Conservation (phyloP, 2,888 invertebrate species). For the Amblyteles armatorius region DNA sequence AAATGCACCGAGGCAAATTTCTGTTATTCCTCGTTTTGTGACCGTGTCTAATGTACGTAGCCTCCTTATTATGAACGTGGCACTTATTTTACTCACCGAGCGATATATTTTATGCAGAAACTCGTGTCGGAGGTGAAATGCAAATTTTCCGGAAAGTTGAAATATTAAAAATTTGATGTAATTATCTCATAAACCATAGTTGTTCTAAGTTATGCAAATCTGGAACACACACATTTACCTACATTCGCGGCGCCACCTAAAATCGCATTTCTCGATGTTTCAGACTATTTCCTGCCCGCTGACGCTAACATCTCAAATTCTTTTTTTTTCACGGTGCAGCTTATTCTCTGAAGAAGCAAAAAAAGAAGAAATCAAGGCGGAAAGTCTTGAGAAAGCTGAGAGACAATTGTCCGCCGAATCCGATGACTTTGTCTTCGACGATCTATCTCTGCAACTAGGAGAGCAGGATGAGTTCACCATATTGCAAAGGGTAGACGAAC, state of each 20-base stretch:
- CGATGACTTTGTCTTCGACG: slow-evolving; percentile 56
- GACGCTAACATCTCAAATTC: not conserved
- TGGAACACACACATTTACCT: no score
- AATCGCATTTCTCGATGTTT: not conserved
- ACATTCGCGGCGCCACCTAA: no score
- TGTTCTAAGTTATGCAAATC: no score
- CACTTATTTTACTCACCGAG: no score
- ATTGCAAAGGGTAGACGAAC: not conserved
- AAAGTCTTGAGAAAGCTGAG: not conserved
- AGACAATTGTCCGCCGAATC: slow-evolving; percentile 8
- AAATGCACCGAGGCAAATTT: no score
- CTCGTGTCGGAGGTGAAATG: not conserved
- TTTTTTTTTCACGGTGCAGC: not conserved
- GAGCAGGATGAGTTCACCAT: slow-evolving; percentile 54
- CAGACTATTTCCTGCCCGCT: not conserved
- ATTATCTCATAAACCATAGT: no score
- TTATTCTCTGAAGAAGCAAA: not conserved
- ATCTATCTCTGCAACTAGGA: slow-evolving; percentile 41
- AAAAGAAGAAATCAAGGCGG: not conserved
- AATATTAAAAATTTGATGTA: no score
- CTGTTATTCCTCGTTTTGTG: no score
- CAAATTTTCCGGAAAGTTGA: no score
- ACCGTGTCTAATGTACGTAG: no score
- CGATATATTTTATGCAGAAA: no score
- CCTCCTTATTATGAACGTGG: no score